Evolutionary conservation across 2,797 vertebrate species (phyloP), one percentile per base, ranked within the genome.

Genomic region (Denticeps clupeoides): DNA sequence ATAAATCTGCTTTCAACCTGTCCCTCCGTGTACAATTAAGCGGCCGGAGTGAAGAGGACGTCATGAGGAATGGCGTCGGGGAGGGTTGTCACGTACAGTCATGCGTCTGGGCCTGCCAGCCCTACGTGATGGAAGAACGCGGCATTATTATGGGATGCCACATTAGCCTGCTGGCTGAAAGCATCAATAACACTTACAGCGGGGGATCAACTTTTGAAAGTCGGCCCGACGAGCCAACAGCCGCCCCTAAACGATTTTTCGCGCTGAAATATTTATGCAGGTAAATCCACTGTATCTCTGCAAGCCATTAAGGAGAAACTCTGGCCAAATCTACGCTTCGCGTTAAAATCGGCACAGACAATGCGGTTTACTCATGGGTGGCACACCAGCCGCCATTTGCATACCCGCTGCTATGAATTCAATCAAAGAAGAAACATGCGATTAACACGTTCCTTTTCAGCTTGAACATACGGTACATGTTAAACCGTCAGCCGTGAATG

Each of bases 231-330:
- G 54, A 55, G 58, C 50, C 54, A 63, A 71, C 61, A 59, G 60
- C 62, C 41, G 62, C 23, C 32, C 37, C 56, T 58, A 5, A 51
- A 57, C 13, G 35, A 54, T 67, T 58, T 70, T 66, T 51, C 58
- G 26, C 64, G 73, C 72, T 67, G 67, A 74, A 78, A 75, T 78
- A 79, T 80, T 72, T 74, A 72, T 77, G 63, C 64, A 66, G 63
- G 63, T 72, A 68, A 80, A 74, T 64, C 56, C 56, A 64, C 59
- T 64, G 60, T 70, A 70, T 73, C 64, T 70, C 53, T 56, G 46
- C 62, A 51, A 65, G 58, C 58, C 61, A 62, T 81, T 82, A 75
- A 74, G 12, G 11, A 12, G 28, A 31, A 28, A 31, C n/a, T 31
- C 4, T 1, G 12, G 11, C 28, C 31, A 12, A 31, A 31, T 12